Evolutionary conservation across 1,140 invertebrate species (phyloP), one percentile per base, ranked within the genome.

Genomic region (Megalopta genalis): DNA sequence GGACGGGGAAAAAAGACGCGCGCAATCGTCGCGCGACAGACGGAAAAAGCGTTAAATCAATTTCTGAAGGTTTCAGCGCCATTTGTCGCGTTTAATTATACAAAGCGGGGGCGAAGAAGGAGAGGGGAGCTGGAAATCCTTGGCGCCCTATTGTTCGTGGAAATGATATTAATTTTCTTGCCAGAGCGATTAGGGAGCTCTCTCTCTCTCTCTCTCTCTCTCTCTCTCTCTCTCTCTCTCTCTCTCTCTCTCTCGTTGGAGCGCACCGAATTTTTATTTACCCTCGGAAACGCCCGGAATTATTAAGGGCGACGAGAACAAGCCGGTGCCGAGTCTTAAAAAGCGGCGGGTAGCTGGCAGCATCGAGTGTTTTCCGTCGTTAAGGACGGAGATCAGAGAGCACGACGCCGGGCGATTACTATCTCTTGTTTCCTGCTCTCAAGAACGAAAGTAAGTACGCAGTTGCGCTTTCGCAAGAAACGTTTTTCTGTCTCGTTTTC

Each of bases 351-450:
- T 0, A 18, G 49, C 10, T 4, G 81, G 82, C 73, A 69, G 80
- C 62, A 84, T 84, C 85, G 81, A 79, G 78, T 78, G 59, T 83
- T 83, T 87, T 72, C 76, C 76, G 84, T 80, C 80, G 81, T 88
- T 81, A 71, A 72, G 54, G 42, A 68, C 52, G 77, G 57, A 78
- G 77, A 81, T 74, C 81, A 67, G 42, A 78, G 86, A 83, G 84
- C 82, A 80, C 80, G 70, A 83, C 77, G 77, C 57, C 68, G 46
- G 46, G 42, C 81, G 81, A 89, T 89, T 85, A 77, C 69, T 83
- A 88, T 80, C 86, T 87, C 75, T 12, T 23, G 77, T 85, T 86
- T 83, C 78, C 84, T 82, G 70, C 69, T 65, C 80, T 82, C 42
- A 25, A 74, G 77, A 82, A 83, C 79, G 70, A 87, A 84, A 88